Conservation (phyloP, 2,113 vertebrate species). For the Marmota flaviventris region DNA sequence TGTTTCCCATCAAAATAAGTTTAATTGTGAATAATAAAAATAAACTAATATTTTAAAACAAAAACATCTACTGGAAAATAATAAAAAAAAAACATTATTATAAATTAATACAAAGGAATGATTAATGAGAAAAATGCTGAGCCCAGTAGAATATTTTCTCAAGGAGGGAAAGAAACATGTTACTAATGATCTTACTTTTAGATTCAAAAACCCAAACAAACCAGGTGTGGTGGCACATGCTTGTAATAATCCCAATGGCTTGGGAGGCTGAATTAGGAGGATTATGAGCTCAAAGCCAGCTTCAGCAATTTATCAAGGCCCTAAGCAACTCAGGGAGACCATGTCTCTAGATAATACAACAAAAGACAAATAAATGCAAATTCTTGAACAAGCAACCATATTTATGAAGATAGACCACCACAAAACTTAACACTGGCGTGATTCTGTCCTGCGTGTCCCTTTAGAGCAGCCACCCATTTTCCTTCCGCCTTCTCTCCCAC, state of each 20-base stretch:
- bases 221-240: no score
- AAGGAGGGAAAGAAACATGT: not conserved
- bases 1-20: not conserved
- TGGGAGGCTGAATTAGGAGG: no score
- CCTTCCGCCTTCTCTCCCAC: no score
- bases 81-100: not conserved
- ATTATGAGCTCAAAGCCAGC: no score
- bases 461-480: no score
- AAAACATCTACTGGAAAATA: not conserved
- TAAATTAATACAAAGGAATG: not conserved
- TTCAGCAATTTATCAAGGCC: no score
- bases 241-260: no score
- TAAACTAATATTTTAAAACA: rapidly evolving
- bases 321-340: no score
- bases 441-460: no score
- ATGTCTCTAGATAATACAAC: no score
- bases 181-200: not conserved
- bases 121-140: not conserved
- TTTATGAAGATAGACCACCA: not conserved
- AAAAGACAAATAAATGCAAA: not conserved
- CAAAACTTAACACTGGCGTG: not conserved
- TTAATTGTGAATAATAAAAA: not conserved
- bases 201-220: not conserved
- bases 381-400: not conserved
- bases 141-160: not conserved